A percentile compares a stretch with the other conserved stretches of the same genome.
Evolutionary conservation across 2,888 invertebrate species (phyloP).

Genomic region (Papilio elwesi): DNA sequence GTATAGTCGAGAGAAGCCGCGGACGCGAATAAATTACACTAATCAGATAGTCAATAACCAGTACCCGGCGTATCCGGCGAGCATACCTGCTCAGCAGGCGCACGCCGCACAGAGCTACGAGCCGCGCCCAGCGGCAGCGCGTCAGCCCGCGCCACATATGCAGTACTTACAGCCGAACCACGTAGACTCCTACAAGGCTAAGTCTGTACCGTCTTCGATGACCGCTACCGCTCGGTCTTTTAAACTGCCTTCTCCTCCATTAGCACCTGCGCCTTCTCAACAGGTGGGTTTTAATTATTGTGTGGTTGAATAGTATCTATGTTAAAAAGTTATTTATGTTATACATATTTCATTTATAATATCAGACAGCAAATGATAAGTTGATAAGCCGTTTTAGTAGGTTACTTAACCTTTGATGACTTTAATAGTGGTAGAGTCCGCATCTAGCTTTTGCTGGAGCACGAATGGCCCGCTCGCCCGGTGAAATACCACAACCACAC

Average conservation of each 20-base stretch:
- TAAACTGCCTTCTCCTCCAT: constrained; percentile 79
- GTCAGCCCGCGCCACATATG: constrained; percentile 60
- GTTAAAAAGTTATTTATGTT: too few relatives aligned
- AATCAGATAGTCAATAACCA: constrained; percentile 55
- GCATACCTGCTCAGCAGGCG: constrained; percentile 47
- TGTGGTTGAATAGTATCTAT: neutral
- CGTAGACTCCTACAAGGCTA: constrained; percentile 65
- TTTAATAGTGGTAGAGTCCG: too few relatives aligned
- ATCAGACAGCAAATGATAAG: neutral
- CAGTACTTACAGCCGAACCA: constrained; percentile 68
- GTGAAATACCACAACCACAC: too few relatives aligned
- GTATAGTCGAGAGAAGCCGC: constrained; percentile 69
- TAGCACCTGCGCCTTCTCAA: constrained; percentile 60
- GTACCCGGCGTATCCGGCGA: constrained; percentile 58
- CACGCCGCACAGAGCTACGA: constrained; percentile 46
- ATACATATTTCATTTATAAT: too few relatives aligned
- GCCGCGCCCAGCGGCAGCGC: constrained; percentile 40
- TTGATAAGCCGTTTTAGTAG: constrained; percentile 9
- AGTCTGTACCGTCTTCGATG: constrained; percentile 51
- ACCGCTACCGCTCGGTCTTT: constrained; percentile 65
- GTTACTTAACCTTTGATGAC: neutral
- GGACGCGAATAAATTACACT: constrained; percentile 61
- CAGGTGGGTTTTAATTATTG: constrained; percentile 56
- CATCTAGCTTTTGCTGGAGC: too few relatives aligned
- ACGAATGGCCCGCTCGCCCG: too few relatives aligned